A percentile compares a stretch with the other conserved stretches of the same genome.
Evolutionary conservation across 2,888 invertebrate genomes (phyloP).

Genomic region (Altica lythri): DNA sequence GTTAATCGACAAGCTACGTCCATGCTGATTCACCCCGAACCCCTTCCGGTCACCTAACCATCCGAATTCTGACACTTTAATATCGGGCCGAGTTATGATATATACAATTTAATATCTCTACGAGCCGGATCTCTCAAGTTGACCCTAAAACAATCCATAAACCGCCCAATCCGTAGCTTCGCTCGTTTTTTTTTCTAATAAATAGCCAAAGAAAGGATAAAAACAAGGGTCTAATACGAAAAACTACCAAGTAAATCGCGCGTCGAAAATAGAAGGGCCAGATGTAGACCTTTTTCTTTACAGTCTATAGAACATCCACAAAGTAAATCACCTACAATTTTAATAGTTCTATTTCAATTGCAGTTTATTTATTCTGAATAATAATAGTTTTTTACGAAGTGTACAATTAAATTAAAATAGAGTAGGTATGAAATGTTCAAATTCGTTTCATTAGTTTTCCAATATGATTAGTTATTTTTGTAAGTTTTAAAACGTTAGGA

Average conservation of each 20-base stretch:
- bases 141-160: slow-evolving; percentile 6
- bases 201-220: slow-evolving; percentile 11
- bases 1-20: slow-evolving; percentile 7
- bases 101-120: slow-evolving; percentile 20
- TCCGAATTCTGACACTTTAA: slow-evolving; percentile 15
- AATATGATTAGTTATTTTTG: too few relatives aligned
- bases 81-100: slow-evolving; percentile 16
- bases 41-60: neutral
- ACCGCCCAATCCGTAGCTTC: neutral
- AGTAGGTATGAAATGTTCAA: too few relatives aligned
- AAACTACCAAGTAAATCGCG: slow-evolving; percentile 16
- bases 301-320: too few relatives aligned
- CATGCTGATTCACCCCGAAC: neutral
- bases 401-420: too few relatives aligned
- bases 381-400: too few relatives aligned
- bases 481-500: too few relatives aligned
- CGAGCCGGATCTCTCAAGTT: slow-evolving; percentile 7
- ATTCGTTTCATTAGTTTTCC: too few relatives aligned
- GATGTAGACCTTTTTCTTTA: too few relatives aligned
- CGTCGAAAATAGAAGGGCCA: too few relatives aligned
- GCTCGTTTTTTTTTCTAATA: slow-evolving; percentile 7
- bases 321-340: too few relatives aligned
- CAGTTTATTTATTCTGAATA: too few relatives aligned
- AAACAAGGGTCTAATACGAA: slow-evolving; percentile 16
- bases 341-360: too few relatives aligned